These are phyloP conservation scores for Caenorhabditis becei DNA, from an alignment of 2,888 invertebrate genomes.

Conservation along the genomic window DNA sequence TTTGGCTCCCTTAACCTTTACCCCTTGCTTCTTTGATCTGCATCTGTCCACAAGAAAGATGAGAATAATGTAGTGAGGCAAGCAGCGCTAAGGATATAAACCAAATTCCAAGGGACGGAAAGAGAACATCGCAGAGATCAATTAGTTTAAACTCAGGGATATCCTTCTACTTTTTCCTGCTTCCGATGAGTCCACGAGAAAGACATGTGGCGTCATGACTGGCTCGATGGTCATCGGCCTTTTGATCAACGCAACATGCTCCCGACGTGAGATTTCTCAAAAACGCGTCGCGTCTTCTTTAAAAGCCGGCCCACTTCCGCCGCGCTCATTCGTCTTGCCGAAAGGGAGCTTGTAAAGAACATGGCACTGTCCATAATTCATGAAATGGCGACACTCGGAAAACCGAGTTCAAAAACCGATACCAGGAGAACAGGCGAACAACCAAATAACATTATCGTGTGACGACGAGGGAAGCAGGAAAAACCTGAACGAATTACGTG, in stretches of 20 bases:
- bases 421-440: constrained; percentile 16
- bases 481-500: not conserved
- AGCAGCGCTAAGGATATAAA: constrained; percentile 22
- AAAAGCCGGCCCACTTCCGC: constrained; percentile 4
- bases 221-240: constrained; percentile 34
- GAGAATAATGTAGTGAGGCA: constrained; percentile 7
- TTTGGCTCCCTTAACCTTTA: not conserved
- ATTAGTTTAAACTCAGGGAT: constrained; percentile 37
- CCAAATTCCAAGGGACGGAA: constrained; percentile 2
- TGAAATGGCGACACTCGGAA: constrained; percentile 5
- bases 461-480: not conserved
- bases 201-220: constrained; percentile 31
- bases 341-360: constrained; percentile 14
- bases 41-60: not conserved
- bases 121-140: constrained; percentile 39
- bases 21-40: constrained; percentile 42
- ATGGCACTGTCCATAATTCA: constrained; percentile 23
- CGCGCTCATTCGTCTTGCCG: constrained; percentile 14
- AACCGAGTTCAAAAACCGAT: constrained; percentile 15
- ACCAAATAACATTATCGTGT: not conserved
- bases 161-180: constrained; percentile 26
- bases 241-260: constrained; percentile 23
- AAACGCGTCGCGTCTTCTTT: constrained; percentile 8
- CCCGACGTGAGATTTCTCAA: constrained; percentile 39
- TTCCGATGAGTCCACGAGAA: constrained; percentile 14